Evolutionary conservation across 2,888 invertebrate genomes (phyloP).

Genomic region (Griposia aprilina): DNA sequence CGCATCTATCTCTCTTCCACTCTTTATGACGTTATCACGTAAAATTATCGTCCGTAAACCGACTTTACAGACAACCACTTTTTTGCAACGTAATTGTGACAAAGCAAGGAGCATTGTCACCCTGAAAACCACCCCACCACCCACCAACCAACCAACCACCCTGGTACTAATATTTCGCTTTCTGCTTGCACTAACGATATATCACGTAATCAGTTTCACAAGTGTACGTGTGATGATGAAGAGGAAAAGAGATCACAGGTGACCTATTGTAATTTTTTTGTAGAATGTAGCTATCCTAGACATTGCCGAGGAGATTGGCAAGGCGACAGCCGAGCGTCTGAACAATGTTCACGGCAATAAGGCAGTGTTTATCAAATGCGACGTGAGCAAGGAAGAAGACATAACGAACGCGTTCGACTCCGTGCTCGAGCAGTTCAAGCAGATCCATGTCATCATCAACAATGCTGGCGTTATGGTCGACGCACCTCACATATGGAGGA

Average conservation of each 20-base stretch:
- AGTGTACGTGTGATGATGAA: background rate
- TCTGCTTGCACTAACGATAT: background rate
- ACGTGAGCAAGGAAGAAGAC: conserved; percentile 73
- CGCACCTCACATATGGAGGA: conserved; percentile 71
- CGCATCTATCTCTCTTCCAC: too few relatives aligned
- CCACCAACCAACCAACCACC: too few relatives aligned
- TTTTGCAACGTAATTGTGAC: conserved; percentile 10
- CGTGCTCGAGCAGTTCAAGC: conserved; percentile 68
- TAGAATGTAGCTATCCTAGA: conserved; percentile 74
- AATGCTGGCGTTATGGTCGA: conserved; percentile 80
- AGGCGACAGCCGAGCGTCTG: conserved; percentile 66
- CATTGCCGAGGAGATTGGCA: conserved; percentile 72
- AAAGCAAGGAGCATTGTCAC: background rate
- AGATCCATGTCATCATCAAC: conserved; percentile 77
- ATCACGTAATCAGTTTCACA: background rate
- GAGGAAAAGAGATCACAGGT: too few relatives aligned
- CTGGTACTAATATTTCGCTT: background rate
- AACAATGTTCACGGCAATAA: conserved; percentile 69
- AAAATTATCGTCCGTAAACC: too few relatives aligned
- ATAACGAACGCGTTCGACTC: conserved; percentile 70
- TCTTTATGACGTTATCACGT: too few relatives aligned
- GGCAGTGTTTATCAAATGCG: conserved; percentile 75
- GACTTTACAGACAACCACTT: too few relatives aligned
- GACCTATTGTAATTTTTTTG: background rate
- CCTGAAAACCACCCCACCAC: background rate